phyloP scores from a whole-genome alignment of 1,140 invertebrate species.

The Leptinotarsa defecta region DNA sequence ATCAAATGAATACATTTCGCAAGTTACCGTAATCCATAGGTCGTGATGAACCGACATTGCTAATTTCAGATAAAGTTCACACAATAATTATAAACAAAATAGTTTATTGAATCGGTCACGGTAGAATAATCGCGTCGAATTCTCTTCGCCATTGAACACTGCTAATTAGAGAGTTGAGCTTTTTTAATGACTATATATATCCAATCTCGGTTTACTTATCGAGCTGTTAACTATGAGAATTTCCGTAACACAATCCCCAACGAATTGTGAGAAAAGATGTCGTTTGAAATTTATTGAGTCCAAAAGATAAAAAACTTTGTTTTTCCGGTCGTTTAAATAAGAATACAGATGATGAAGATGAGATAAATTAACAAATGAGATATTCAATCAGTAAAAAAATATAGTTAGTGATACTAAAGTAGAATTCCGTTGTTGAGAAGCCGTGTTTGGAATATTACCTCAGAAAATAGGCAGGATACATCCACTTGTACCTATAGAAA shows the following conservation, averaged over 20 bases:
- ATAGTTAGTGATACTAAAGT: too few species aligned
- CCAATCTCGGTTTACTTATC: background rate
- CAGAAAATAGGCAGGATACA: too few species aligned
- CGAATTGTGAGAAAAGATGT: background rate
- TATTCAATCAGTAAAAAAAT: too few species aligned
- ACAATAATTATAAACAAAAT: background rate
- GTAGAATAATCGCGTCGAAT: background rate
- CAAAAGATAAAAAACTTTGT: too few species aligned
- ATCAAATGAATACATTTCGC: too few species aligned
- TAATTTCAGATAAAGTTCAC: background rate
- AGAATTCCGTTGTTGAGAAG: too few species aligned
- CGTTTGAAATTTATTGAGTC: too few species aligned
- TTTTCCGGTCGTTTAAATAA: too few species aligned
- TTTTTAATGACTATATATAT: background rate
- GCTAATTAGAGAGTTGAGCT: background rate
- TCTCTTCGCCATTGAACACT: background rate
- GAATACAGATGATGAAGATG: too few species aligned
- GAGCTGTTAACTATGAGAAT: background rate
- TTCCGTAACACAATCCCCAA: background rate
- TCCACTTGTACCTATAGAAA: too few species aligned
- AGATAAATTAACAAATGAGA: too few species aligned
- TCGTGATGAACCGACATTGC: background rate
- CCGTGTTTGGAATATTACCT: too few species aligned
- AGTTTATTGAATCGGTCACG: conserved; percentile 2
- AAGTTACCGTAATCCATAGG: background rate